Base-by-base conservation (phyloP, 2,797 vertebrate species). In the Cynodonichthys magdalenae region DNA sequence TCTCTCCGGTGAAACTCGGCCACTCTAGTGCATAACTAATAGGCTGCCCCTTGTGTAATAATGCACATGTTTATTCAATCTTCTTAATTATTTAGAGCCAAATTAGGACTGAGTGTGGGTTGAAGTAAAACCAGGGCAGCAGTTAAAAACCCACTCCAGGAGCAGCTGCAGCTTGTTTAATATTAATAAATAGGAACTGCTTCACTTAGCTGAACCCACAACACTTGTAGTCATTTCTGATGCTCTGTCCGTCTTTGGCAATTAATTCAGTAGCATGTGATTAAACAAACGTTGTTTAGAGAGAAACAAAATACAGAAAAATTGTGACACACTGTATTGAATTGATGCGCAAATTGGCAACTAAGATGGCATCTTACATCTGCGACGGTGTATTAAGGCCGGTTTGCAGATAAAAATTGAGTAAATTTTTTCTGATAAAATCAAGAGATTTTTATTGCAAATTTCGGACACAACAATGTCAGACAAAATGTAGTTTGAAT, bases 21-120 rank as follows among this genome's bases (percentile, higher is more conserved):
- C 63, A 60, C 71, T 84, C 55, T 55, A 72, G 74, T 80, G 69
- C 69, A 51, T 66, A 53, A 39, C 80, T 85, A 81, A 87, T 85
- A 77, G 31, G 34, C 41, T 64, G 51, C 47, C 72, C 69, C 62
- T 10, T 24, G 74, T 79, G 80, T 69, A 73, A 77, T 71, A 63
- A 72, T 47, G 41, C 59, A 65, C 71, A 75, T 59, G 69, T 63
- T 76, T 74, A 49, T 74, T 84, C 60, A 65, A 69, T 59, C 54
- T 53, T 17, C 18, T 88, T 70, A 82, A 90, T 88, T 72, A 87
- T 88, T 87, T 81, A 86, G 46, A 11, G 44, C 3, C 48, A 74
- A 39, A 79, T 89, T 79, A 86, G 57, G 67, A 64, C 64, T 59
- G 46, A 76, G 76, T 63, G 49, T 63, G 62, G 46, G 50, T 59